Conservation (phyloP, 2,113 vertebrate species). For the Bucco capensis region DNA sequence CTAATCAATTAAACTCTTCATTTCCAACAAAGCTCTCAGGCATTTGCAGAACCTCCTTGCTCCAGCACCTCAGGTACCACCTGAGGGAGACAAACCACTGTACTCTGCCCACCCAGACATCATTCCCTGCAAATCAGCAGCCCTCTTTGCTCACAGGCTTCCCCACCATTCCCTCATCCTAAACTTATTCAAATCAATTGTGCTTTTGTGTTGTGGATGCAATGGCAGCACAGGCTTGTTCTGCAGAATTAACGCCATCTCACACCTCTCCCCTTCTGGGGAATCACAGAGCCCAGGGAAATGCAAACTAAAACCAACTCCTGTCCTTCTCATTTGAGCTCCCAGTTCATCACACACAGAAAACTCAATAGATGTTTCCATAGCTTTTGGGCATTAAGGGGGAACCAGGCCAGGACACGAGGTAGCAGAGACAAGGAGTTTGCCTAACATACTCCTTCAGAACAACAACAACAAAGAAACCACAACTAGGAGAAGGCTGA, state of each 20-base stretch:
- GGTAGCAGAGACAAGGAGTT: not conserved
- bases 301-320: not conserved
- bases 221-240: not conserved
- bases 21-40: not conserved
- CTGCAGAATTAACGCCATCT: not conserved
- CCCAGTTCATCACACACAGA: too few relatives aligned
- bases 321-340: not conserved
- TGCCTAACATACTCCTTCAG: not conserved
- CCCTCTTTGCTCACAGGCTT: not conserved
- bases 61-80: not conserved
- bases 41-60: not conserved
- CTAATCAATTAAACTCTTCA: not conserved
- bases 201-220: rapidly evolving
- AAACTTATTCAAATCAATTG: rapidly evolving
- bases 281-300: not conserved
- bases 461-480: not conserved
- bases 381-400: not conserved
- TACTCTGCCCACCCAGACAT: rapidly evolving
- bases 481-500: not conserved
- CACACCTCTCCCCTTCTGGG: not conserved
- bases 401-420: not conserved
- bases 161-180: rapidly evolving
- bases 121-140: not conserved
- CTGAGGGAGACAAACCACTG: conserved; percentile 35
- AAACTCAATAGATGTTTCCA: rapidly evolving